Percentiles rank a stretch among this genome's conserved stretches.
phyloP scores from a whole-genome alignment of 1,140 invertebrate genomes.

The Ditylenchus dipsaci region DNA sequence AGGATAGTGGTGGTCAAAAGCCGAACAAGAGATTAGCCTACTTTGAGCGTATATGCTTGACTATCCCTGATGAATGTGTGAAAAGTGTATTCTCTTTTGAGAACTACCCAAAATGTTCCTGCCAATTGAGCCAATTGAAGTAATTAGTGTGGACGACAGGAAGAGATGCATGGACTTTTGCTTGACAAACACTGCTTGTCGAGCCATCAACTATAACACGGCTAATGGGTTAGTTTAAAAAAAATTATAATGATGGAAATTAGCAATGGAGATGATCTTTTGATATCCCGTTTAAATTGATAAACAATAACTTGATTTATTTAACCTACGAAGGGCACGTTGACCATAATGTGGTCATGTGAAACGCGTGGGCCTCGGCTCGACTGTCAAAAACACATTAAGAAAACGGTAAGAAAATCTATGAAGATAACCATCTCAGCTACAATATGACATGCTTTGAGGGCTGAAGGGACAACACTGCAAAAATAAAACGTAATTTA shows the following conservation, averaged over 20 bases:
- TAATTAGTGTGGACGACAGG: not conserved
- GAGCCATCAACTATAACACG: not conserved
- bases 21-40: not conserved
- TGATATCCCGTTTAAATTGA: too few relatives aligned
- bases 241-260: not conserved
- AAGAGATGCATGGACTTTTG: constrained; percentile 3
- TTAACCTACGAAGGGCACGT: too few relatives aligned
- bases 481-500: too few relatives aligned
- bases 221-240: not conserved
- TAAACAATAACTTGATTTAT: not conserved
- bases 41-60: constrained; percentile 6
- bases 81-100: not conserved
- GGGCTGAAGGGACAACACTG: too few relatives aligned
- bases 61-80: not conserved
- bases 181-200: not conserved
- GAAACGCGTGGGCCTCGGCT: too few relatives aligned
- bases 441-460: too few relatives aligned
- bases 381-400: too few relatives aligned
- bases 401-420: too few relatives aligned
- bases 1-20: not conserved
- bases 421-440: too few relatives aligned
- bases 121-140: not conserved
- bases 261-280: too few relatives aligned
- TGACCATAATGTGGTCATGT: too few relatives aligned
- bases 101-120: not conserved